Evolutionary conservation across 2,113 vertebrate species (phyloP), one percentile per base, ranked within the genome.

Genomic region (Otolemur garnettii): DNA sequence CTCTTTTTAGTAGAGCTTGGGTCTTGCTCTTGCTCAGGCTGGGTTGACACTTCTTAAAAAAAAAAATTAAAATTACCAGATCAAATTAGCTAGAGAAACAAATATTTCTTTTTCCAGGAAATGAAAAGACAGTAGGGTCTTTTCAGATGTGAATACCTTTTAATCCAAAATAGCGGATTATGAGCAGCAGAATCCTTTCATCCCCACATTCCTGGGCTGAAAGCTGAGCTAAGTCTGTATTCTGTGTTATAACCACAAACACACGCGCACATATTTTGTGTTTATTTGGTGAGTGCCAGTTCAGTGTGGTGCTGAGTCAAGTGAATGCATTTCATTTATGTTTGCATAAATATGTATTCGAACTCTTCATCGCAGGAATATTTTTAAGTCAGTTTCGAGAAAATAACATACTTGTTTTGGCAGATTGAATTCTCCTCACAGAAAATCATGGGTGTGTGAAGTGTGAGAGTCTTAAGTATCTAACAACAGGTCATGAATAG

Each of bases 351-450:
- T 6, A 21, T 59, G 74, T 19, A 42, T 9, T 91, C 30, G 24
- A 30, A 83, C 24, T 33, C 86, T 96, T 96, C 53, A 24, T 53
- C 74, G 72, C 59, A 33, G 66, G 35, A 82, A 71, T 42, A 30
- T 68, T 84, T 91, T 87, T 69, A 68, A 86, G 17, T 59, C 75
- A 15, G n/a, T 64, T 68, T 95, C 12, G 64, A 60, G 60, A 91
- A 92, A 82, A 60, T 33, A 68, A 60, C 66, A 26, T 77, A 55
- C 66, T 94, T 22, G 22, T 77, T 95, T 71, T 62, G 57, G 59
- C 57, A 42, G 35, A 18, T 38, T 77, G 55, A 55, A 87, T 42
- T 50, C 35, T 69, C 55, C 72, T 81, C 33, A n/a, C 50, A 77
- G 53, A 35, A 81, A 88, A 86, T 28, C 60, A 38, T 7, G 30